Evolutionary conservation across 2,888 invertebrate genomes (phyloP).

Genomic region (Caenorhabditis drosophilae): DNA sequence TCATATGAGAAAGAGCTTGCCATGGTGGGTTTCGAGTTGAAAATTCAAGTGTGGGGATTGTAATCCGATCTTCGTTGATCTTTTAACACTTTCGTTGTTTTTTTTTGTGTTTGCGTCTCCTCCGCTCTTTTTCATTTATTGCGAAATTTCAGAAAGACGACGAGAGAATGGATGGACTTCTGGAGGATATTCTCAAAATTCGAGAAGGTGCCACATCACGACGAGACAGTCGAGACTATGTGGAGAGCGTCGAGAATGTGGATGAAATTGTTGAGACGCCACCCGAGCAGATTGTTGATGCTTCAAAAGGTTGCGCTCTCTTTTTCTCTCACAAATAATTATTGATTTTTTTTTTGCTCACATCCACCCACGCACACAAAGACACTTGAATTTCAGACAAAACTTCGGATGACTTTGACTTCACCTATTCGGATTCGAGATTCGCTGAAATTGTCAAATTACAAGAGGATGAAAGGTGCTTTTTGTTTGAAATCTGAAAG

Average conservation of each 20-base stretch:
- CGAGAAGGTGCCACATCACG: slow-evolving; percentile 47
- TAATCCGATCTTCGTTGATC: slow-evolving; percentile 11
- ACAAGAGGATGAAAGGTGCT: slow-evolving; percentile 28
- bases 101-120: background rate
- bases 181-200: slow-evolving; percentile 40
- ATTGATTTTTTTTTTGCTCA: no score
- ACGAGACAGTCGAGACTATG: slow-evolving; percentile 39
- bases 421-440: slow-evolving; percentile 48
- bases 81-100: background rate
- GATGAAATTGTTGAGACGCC: slow-evolving; percentile 23
- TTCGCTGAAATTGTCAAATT: slow-evolving; percentile 41
- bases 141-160: background rate
- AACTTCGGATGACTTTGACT: slow-evolving; percentile 35
- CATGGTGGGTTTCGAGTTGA: no score
- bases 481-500: background rate
- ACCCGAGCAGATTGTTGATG: no score
- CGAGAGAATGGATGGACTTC: slow-evolving; percentile 29
- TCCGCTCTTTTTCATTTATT: slow-evolving; percentile 2
- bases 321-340: no score
- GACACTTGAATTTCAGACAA: no score
- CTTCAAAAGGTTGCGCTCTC: no score
- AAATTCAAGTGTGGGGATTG: no score
- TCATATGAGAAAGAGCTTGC: slow-evolving; percentile 47
- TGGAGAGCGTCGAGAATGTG: slow-evolving; percentile 13
- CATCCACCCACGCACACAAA: no score